Evolutionary conservation across 2,113 vertebrate genomes (phyloP).

Genomic region (Nipponia nippon): DNA sequence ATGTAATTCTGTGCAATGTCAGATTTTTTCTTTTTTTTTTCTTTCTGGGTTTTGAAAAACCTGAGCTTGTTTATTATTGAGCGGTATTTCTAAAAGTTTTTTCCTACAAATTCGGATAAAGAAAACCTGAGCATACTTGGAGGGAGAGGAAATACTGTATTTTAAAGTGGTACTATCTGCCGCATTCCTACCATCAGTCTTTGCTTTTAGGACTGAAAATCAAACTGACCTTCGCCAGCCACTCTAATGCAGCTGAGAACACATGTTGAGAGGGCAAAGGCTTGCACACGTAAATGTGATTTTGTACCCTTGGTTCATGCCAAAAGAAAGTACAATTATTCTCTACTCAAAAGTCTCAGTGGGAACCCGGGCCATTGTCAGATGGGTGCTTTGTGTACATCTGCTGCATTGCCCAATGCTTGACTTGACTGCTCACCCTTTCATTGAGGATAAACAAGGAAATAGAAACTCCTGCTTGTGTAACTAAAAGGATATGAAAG

Average conservation of each 20-base stretch:
- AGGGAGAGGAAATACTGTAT: background rate
- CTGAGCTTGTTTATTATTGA: background rate
- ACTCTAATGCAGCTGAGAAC: constrained; percentile 3
- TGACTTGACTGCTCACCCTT: constrained; percentile 69
- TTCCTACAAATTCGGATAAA: background rate
- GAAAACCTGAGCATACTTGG: background rate
- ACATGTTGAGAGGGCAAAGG: constrained; percentile 59
- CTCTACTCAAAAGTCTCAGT: constrained; percentile 61
- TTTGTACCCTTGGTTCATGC: constrained; percentile 51
- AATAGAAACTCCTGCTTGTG: constrained; percentile 58
- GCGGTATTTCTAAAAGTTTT: background rate
- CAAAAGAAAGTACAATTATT: constrained; percentile 66
- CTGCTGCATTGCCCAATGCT: constrained; percentile 64
- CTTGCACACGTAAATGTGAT: constrained; percentile 68
- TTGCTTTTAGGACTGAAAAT: constrained; percentile 18
- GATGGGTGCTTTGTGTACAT: constrained; percentile 70
- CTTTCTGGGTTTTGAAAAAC: background rate
- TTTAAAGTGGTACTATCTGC: background rate
- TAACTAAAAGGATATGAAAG: constrained; percentile 65
- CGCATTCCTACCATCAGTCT: background rate
- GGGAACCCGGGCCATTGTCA: constrained; percentile 64
- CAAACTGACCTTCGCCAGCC: background rate
- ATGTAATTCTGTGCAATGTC: background rate
- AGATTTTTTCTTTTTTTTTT: background rate
- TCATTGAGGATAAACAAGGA: constrained; percentile 60